phyloP scores from a whole-genome alignment of 2,888 invertebrate genomes.

The Tyria jacobaeae region DNA sequence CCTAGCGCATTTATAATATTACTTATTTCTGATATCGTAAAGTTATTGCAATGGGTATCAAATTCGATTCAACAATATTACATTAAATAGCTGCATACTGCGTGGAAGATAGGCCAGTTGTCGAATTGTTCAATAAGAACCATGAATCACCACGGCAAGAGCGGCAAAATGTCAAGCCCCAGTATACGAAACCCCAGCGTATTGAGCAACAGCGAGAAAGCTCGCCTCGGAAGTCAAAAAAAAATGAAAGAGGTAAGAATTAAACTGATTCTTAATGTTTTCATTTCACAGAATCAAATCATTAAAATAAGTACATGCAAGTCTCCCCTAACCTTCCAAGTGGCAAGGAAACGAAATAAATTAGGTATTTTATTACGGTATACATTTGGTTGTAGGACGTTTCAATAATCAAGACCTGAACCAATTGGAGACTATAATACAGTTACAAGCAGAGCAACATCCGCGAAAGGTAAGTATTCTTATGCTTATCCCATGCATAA shows the following conservation, averaged over 20 bases:
- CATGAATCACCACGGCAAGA: slow-evolving; percentile 22
- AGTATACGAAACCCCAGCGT: slow-evolving; percentile 9
- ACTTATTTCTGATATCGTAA: too few relatives aligned
- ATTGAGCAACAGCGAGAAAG: slow-evolving; percentile 10
- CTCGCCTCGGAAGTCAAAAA: slow-evolving; percentile 34
- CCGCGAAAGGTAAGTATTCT: slow-evolving; percentile 13
- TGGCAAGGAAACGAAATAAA: too few relatives aligned
- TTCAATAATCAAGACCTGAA: slow-evolving; percentile 25
- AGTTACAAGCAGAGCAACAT: slow-evolving; percentile 2
- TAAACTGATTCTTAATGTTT: too few relatives aligned
- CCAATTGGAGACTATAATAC: slow-evolving; percentile 38
- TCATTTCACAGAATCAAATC: too few relatives aligned
- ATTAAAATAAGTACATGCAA: too few relatives aligned
- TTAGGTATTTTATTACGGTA: too few relatives aligned
- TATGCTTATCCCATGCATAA: neutral
- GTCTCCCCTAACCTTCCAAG: too few relatives aligned
- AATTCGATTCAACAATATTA: neutral
- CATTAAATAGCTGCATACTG: slow-evolving; percentile 14
- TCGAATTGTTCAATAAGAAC: slow-evolving; percentile 76
- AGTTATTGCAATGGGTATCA: neutral
- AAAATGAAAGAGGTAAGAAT: slow-evolving; percentile 28
- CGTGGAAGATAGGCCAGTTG: slow-evolving; percentile 72
- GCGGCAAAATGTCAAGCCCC: slow-evolving; percentile 5
- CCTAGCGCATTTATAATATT: too few relatives aligned
- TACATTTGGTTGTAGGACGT: slow-evolving; percentile 1